phyloP scores from a whole-genome alignment of 2,888 invertebrate genomes.

The Chrysina gloriosa region DNA sequence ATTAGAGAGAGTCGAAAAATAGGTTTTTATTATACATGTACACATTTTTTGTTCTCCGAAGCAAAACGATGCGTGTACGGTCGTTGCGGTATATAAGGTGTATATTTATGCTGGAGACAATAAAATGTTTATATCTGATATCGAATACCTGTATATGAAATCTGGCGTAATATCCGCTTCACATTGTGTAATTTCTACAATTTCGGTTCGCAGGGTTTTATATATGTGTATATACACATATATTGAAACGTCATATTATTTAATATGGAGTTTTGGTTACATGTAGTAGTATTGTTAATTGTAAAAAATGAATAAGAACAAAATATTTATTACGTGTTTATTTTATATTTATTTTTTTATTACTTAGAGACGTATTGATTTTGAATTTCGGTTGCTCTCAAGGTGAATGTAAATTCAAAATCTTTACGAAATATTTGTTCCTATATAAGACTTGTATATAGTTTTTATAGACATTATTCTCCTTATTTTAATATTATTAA shows the following conservation, averaged over 20 bases:
- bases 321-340: constrained; percentile 34
- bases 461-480: constrained; percentile 25
- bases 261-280: constrained; percentile 5
- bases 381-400: constrained; percentile 12
- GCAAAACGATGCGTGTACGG: not conserved
- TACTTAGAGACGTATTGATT: constrained; percentile 26
- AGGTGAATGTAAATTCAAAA: constrained; percentile 23
- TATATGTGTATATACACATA: constrained; percentile 27
- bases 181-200: constrained; percentile 1
- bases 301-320: constrained; percentile 23
- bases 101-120: constrained; percentile 34
- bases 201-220: constrained; percentile 37
- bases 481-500: constrained; percentile 20
- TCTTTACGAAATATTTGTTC: constrained; percentile 36
- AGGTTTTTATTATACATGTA: too few species aligned
- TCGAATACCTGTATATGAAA: constrained; percentile 26
- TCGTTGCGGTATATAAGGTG: constrained; percentile 9
- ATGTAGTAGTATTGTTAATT: constrained; percentile 30
- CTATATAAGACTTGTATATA: constrained; percentile 48
- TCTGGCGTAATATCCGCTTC: constrained; percentile 6
- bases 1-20: too few species aligned
- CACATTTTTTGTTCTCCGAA: constrained; percentile 15
- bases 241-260: constrained; percentile 14
- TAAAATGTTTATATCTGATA: constrained; percentile 32
- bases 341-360: constrained; percentile 37